A percentile compares a stretch with the other conserved stretches of the same genome.
Evolutionary conservation across 2,888 invertebrate species (phyloP).

Genomic region (Anagyrus pseudococci): DNA sequence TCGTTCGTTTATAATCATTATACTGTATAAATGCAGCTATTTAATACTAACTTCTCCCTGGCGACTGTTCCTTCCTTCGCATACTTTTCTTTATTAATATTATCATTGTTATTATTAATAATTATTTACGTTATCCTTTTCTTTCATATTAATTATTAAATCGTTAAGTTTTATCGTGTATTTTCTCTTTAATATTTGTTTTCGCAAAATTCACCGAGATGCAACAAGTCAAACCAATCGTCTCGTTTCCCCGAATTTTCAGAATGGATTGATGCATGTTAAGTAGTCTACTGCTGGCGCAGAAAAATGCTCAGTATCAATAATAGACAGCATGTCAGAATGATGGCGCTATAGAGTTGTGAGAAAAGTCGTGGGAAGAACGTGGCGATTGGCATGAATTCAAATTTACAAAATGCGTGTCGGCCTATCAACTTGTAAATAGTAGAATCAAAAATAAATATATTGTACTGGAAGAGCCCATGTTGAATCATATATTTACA

Average conservation of each 20-base stretch:
- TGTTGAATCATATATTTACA: slow-evolving; percentile 54
- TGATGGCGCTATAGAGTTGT: slow-evolving; percentile 10
- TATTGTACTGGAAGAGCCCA: slow-evolving; percentile 54
- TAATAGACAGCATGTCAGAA: slow-evolving; percentile 11
- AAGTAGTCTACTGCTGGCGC: too few relatives aligned
- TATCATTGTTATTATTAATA: slow-evolving; percentile 34
- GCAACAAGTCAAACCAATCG: slow-evolving; percentile 37
- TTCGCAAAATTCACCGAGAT: slow-evolving; percentile 30
- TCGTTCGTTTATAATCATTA: slow-evolving; percentile 43
- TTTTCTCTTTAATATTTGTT: slow-evolving; percentile 10
- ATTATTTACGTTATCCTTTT: slow-evolving; percentile 30
- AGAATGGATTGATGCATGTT: too few relatives aligned
- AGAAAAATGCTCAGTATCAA: slow-evolving; percentile 1
- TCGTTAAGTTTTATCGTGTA: slow-evolving; percentile 10
- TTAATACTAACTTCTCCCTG: slow-evolving; percentile 52
- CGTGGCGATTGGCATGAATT: slow-evolving; percentile 36
- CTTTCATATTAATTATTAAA: slow-evolving; percentile 26
- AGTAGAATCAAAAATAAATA: slow-evolving; percentile 54
- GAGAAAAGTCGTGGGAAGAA: slow-evolving; percentile 30
- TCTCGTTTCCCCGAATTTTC: slow-evolving; percentile 21
- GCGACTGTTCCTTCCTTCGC: slow-evolving; percentile 32
- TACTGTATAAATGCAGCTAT: slow-evolving; percentile 53
- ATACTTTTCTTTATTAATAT: slow-evolving; percentile 20
- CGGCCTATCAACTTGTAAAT: slow-evolving; percentile 36
- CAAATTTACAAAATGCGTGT: slow-evolving; percentile 32